These are phyloP conservation scores for Saimiri boliviensis DNA, from an alignment of 2,113 vertebrate species.

Conservation along the genomic window DNA sequence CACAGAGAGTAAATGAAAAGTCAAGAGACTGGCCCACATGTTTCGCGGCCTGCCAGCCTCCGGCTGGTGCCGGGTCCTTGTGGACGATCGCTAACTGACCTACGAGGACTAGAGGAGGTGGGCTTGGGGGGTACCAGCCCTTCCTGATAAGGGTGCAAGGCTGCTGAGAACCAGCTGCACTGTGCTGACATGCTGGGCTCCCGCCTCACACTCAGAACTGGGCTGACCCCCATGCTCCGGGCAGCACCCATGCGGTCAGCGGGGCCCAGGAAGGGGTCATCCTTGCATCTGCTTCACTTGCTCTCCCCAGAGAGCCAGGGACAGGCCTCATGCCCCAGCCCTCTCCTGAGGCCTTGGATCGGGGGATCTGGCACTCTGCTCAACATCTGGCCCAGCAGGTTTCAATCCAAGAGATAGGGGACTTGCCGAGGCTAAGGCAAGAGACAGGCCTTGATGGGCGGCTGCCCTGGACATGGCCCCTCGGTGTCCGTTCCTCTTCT, in stretches of 20 bases:
- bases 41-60: not conserved
- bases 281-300: not conserved
- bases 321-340: not conserved
- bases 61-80: not conserved
- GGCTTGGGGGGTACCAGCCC: not conserved
- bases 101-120: not conserved
- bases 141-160: not conserved
- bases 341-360: not conserved
- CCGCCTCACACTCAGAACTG: not conserved
- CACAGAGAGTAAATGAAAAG: not conserved
- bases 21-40: accelerated
- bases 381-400: not conserved
- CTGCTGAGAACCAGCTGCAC: not conserved
- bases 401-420: not conserved
- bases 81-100: not conserved
- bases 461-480: not conserved
- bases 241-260: not conserved
- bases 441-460: not conserved
- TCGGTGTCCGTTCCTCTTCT: not conserved
- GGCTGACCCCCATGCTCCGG: not conserved
- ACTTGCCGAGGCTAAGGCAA: not conserved
- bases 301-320: not conserved
- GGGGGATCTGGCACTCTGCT: not conserved
- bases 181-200: not conserved
- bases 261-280: not conserved